Evolutionary conservation across 2,797 vertebrate genomes (phyloP), one percentile per base, ranked within the genome.

Genomic region (Prionace glauca): DNA sequence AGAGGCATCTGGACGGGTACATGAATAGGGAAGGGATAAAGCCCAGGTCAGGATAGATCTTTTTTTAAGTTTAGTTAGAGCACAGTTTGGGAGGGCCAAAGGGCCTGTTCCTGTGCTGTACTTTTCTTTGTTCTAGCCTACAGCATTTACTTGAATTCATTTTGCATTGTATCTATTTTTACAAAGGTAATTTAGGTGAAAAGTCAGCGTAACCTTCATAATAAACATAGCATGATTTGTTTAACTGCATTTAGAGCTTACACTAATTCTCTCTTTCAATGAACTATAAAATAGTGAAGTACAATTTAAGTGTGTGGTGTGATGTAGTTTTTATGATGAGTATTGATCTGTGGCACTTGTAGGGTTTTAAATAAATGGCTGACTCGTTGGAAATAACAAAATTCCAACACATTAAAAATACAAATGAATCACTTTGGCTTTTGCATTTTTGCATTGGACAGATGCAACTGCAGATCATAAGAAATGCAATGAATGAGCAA

Each of bases 401-500:
- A 69, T 93, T 69, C n/a, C 90, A 93, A 69, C 67, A 29, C 14
- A 67, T 92, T 67, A 45, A 87, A 87, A 87, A 87, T n/a, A n/a
- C 29, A 77, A 77, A 77, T 77, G 29, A 77, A 11, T 77, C 22
- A 26, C 32, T 29, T 88, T 88, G 86, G 86, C 60, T 22, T 88
- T 88, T 41, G 20, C 81, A 88, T 4, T 88, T 77, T 77, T 56
- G 29, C 50, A 60, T 65, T 65, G 41, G 20, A 10, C 81, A 41
- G 41, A 84, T 77, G 29, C 26, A 84, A 84, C 79, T 84, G 41
- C 41, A 86, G 50, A 56, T 2, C 86, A 56, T 29, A 56, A 88
- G 32, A 77, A 77, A n/a, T 32, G 24, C 56, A 87, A 56, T 24
- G 45, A 87, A 87, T 60, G 11, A 60, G 50, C 24, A 29, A 56